These are phyloP conservation scores for Anoura caudifer DNA, from an alignment of 2,113 vertebrate genomes.

Conservation along the genomic window DNA sequence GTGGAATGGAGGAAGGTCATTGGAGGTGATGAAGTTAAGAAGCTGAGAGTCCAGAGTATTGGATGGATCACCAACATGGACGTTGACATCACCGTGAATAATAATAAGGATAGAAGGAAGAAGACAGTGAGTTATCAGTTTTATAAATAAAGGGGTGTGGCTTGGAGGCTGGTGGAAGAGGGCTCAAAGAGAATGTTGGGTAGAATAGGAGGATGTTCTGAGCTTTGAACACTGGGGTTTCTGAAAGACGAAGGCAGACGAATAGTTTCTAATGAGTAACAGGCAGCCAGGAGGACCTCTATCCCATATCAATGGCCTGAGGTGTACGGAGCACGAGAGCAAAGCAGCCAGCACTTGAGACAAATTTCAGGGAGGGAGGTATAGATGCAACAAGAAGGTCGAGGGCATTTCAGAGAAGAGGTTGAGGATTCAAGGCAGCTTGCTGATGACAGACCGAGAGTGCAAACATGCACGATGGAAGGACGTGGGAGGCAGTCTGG, in stretches of 20 bases:
- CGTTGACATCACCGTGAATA: not conserved
- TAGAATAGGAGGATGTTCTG: not conserved
- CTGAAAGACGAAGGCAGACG: not conserved
- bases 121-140: not conserved
- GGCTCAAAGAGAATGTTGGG: not conserved
- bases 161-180: not conserved
- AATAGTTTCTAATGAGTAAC: not conserved
- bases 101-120: not conserved
- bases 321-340: not conserved
- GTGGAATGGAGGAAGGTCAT: not conserved
- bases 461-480: fast-evolving
- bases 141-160: not conserved
- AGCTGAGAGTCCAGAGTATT: not conserved
- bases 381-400: not conserved
- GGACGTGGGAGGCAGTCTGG: not conserved
- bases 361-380: not conserved
- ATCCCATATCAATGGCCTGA: not conserved
- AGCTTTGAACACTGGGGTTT: not conserved
- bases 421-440: not conserved
- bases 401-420: not conserved
- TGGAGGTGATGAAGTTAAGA: not conserved
- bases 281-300: not conserved
- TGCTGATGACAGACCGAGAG: not conserved
- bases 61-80: not conserved
- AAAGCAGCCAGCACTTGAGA: not conserved